Evolutionary conservation across 2,797 vertebrate species (phyloP), one percentile per base, ranked within the genome.

Genomic region (Dicrostonyx torquatus): DNA sequence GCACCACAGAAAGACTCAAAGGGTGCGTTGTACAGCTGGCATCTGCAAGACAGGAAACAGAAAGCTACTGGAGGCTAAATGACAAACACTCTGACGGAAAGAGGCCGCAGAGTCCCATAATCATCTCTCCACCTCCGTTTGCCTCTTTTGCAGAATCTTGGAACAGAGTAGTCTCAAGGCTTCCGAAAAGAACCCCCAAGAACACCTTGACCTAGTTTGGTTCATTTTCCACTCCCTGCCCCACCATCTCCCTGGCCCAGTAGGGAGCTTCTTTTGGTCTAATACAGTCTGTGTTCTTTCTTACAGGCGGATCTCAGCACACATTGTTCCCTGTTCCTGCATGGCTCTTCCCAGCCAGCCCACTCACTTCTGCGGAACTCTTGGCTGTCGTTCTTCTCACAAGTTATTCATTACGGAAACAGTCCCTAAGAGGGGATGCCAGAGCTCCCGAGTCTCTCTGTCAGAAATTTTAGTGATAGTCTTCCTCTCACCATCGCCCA

Each of bases 211-310:
- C 11, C 60, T 22, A 29, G 17, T 4, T 20, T 77, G 34, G 6
- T 31, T 66, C 45, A 43, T 55, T 50, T 60, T 58, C 75, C 80
- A 37, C 55, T 58, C 66, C 76, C 26, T 58, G 5, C 66, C 13
- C 43, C 5, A 1, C 43, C 29, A 13, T 62, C 0, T 10, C 14
- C 31, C 43, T 1, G 0, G 6, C 0, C 8, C 26, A 13, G n/a
- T 62, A 6, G 31, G 6, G 2, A 24, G 10, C 10, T 5, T n/a
- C 43, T 58, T 43, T 77, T 6, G 2, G 18, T 45, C 45, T 72
- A 40, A 7, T 34, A 20, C 45, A 53, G 29, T n/a, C 60, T 73
- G 50, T 12, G 26, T 15, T 66, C 24, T 82, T 29, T 60, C 48
- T 90, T 40, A 43, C 22, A 55, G 50, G 2, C 10, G 5, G 34